Evolutionary conservation across 2,888 invertebrate species (phyloP), one percentile per base, ranked within the genome.

Genomic region (Drosophila niveifrons): DNA sequence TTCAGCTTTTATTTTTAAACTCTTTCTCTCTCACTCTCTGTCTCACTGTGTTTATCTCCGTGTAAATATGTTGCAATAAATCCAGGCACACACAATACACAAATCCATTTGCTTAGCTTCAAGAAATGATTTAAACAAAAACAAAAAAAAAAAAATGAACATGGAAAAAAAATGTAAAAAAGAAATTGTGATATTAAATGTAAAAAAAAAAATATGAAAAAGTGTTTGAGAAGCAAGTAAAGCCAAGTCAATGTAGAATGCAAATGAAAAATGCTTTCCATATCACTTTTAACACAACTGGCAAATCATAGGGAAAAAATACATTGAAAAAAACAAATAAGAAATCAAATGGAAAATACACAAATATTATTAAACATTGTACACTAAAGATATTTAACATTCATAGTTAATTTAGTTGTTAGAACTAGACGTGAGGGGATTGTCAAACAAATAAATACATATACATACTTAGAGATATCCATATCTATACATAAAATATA

Each of bases 171-270:
- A 58, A 55, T 50, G 69, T 71, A 85, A 80, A 72, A 78, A 71
- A 89, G 72, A 86, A 88, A 88, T 89, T 87, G 86, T 87, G 86
- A 87, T 87, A 87, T 83, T 87, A 87, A 83, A 79, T 88, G 80
- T 86, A 72, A 88, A 79, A 58, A 70, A 41, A 65, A 51, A 57
- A 58, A 36, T 4, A n/a, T 4, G 4, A 36, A 75, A 66, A 66
- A 43, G 61, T 77, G 67, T 77, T 72, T 46, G 47, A 81, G 56
- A 62, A 79, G 61, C 52, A 66, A 58, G 46, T 57, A 55, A 67
- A 44, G 72, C 66, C 72, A 47, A 47, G 57, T 36, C 36, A 57
- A 57, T 57, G 36, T 34, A 28, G 34, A 62, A 63, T 56, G 83
- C 80, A 75, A 75, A 71, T 74, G 78, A 78, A 75, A 86, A 83